These are phyloP conservation scores for Phenganax marumi DNA, from an alignment of 92 coral and sea anemone genomes.

Conservation along the genomic window DNA sequence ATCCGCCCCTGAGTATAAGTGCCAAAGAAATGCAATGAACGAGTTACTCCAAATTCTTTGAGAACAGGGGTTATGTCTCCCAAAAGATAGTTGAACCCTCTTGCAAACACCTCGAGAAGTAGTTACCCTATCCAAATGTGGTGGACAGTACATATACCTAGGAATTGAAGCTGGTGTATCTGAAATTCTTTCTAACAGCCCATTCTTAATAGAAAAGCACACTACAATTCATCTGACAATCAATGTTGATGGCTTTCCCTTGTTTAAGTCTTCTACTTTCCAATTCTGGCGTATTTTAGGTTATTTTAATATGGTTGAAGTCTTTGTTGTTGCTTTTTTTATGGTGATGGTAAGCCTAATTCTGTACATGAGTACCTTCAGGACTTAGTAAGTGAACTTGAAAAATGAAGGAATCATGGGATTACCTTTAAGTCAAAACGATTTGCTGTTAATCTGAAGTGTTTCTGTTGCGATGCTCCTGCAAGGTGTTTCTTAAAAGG, in stretches of 20 bases:
- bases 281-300: conserved; percentile 34
- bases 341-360: not conserved
- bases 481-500: conserved; percentile 19
- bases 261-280: not conserved
- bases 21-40: not conserved
- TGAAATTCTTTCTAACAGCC: not conserved
- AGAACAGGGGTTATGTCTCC: not conserved
- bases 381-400: not conserved
- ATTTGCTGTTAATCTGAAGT: not conserved
- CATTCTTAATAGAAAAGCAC: not conserved
- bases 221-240: conserved; percentile 1
- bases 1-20: not conserved
- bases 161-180: conserved; percentile 4
- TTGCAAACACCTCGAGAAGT: conserved; percentile 9
- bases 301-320: not conserved
- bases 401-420: not conserved
- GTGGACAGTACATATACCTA: conserved; percentile 27
- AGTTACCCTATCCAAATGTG: not conserved
- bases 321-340: conserved; percentile 8
- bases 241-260: conserved; percentile 20
- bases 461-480: not conserved
- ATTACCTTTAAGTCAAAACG: not conserved
- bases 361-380: not conserved
- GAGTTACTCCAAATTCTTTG: conserved; percentile 1
- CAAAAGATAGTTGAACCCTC: not conserved